A percentile compares a stretch with the other conserved stretches of the same genome.
Evolutionary conservation across 2,113 vertebrate genomes (phyloP).

Genomic region (Xenopus tropicalis): DNA sequence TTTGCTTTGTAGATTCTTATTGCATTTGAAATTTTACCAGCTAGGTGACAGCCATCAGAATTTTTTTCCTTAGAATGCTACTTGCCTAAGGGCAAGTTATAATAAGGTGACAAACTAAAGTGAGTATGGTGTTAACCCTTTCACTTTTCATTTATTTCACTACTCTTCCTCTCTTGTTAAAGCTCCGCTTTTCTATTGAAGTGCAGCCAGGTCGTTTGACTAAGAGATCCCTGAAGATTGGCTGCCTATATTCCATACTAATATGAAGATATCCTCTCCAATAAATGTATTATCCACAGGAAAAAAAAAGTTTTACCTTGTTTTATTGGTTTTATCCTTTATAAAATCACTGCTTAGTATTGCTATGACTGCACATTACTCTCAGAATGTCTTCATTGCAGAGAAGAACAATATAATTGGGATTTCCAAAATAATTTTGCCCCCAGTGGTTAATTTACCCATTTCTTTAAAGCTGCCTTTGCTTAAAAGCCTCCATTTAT

Average conservation of each 20-base stretch:
- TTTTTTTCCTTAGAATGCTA: constrained; percentile 44
- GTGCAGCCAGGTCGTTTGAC: constrained; percentile 17
- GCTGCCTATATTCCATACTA: constrained; percentile 34
- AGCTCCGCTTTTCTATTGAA: constrained; percentile 44
- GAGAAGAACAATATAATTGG: constrained; percentile 40
- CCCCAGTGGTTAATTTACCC: constrained; percentile 17
- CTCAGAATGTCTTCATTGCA: constrained; percentile 41
- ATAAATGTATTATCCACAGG: constrained; percentile 25
- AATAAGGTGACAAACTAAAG: constrained; percentile 50
- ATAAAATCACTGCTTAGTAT: constrained; percentile 23
- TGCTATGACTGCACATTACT: constrained; percentile 30
- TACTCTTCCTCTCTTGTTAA: constrained; percentile 35
- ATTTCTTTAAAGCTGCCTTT: neutral
- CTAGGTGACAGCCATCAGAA: constrained; percentile 47
- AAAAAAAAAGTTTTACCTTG: neutral
- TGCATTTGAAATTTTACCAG: constrained; percentile 51
- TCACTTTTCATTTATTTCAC: constrained; percentile 50
- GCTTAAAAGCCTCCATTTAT: neutral
- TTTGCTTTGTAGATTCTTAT: constrained; percentile 47
- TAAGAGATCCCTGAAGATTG: constrained; percentile 20
- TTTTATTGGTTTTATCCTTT: neutral
- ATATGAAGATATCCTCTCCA: constrained; percentile 36
- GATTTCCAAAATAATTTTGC: constrained; percentile 25
- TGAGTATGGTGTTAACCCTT: constrained; percentile 46
- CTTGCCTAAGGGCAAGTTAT: constrained; percentile 46